Percentiles rank a stretch among this genome's conserved stretches.
Conservation (phyloP, 2,797 vertebrate species). For the Buceros bicornis region DNA sequence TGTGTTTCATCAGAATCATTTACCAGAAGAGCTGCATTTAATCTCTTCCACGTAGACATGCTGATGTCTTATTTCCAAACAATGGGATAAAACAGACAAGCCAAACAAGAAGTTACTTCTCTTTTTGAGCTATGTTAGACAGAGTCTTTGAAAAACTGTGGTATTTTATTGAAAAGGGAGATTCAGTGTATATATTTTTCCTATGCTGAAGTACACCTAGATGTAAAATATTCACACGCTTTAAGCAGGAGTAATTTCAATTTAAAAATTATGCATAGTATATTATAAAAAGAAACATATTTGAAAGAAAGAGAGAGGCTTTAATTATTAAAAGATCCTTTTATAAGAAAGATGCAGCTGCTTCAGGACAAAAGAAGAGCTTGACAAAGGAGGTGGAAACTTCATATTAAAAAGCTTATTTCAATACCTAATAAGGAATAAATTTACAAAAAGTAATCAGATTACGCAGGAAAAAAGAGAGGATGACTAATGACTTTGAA, state of each 20-base stretch:
- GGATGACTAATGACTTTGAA: background rate
- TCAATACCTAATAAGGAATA: background rate
- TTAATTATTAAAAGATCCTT: background rate
- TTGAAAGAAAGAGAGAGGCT: background rate
- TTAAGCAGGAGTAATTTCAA: background rate
- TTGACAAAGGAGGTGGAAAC: background rate
- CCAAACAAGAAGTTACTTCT: background rate
- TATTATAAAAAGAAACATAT: background rate
- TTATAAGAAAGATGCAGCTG: background rate
- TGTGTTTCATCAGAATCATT: background rate
- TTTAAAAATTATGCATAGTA: background rate
- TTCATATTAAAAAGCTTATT: background rate
- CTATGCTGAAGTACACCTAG: background rate
- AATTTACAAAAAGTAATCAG: background rate
- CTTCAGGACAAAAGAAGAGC: background rate
- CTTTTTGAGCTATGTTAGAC: background rate
- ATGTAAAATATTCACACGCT: background rate
- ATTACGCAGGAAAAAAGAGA: background rate
- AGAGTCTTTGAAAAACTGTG: background rate
- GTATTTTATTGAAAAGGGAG: background rate
- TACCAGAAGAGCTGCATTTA: background rate
- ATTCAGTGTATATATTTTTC: background rate
- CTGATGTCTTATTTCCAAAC: background rate
- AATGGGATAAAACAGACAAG: background rate
- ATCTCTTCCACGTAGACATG: background rate